Percentiles rank a stretch among this genome's conserved stretches.
phyloP scores from a whole-genome alignment of 2,888 invertebrate species.

The Eurytoma adleriae region DNA sequence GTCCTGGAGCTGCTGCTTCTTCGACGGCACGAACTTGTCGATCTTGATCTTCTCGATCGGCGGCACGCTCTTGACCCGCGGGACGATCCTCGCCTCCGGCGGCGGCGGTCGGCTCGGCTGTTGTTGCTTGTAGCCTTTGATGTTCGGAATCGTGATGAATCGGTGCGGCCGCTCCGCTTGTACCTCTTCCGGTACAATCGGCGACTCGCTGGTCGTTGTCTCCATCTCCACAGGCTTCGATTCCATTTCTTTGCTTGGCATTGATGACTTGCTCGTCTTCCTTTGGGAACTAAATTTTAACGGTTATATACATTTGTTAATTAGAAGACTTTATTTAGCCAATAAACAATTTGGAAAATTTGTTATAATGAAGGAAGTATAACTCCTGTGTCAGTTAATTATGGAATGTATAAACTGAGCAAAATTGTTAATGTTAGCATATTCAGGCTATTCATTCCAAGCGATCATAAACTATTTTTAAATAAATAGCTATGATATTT shows the following conservation, averaged over 20 bases:
- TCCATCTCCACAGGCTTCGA: neutral
- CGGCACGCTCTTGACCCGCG: conserved; percentile 58
- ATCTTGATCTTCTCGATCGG: conserved; percentile 63
- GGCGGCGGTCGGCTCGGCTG: conserved; percentile 50
- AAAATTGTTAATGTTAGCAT: too few species aligned
- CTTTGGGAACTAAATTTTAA: conserved; percentile 34
- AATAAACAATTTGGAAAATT: too few species aligned
- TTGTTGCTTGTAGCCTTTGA: conserved; percentile 65
- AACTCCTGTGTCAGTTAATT: too few species aligned
- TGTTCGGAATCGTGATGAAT: conserved; percentile 74
- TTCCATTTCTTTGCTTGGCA: conserved; percentile 9
- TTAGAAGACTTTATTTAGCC: too few species aligned
- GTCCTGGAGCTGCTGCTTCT: conserved; percentile 54
- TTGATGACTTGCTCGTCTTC: conserved; percentile 30
- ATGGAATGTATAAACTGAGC: too few species aligned
- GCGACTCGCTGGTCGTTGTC: conserved; percentile 50
- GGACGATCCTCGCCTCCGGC: conserved; percentile 65
- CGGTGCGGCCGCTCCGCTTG: conserved; percentile 63
- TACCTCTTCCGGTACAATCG: conserved; percentile 60
- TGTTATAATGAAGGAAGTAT: too few species aligned
- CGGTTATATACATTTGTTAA: too few species aligned
- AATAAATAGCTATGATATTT: too few species aligned
- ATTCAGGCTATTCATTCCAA: too few species aligned
- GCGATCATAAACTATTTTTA: too few species aligned
- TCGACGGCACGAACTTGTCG: conserved; percentile 63